Evolutionary conservation across 1,140 invertebrate species (phyloP).

Genomic region (Oncopeltus fasciatus): DNA sequence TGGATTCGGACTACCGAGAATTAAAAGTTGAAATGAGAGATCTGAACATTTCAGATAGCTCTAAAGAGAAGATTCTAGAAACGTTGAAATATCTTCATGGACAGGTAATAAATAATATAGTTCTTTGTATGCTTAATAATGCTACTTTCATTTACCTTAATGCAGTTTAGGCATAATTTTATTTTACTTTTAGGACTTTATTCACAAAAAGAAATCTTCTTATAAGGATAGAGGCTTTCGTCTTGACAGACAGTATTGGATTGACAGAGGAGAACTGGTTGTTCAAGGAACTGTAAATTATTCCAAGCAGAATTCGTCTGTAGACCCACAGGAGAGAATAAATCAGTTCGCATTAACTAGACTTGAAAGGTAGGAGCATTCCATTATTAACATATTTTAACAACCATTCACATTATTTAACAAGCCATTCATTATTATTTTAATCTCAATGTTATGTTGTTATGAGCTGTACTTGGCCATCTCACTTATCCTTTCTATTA

Average conservation of each 20-base stretch:
- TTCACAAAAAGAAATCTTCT: conserved; percentile 30
- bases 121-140: background rate
- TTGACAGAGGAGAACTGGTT: conserved; percentile 52
- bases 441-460: too few species aligned
- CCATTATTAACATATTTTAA: too few species aligned
- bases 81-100: conserved; percentile 55
- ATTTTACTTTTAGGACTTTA: conserved; percentile 33
- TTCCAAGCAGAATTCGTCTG: conserved; percentile 35
- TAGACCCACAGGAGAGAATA: conserved; percentile 40
- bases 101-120: conserved; percentile 21
- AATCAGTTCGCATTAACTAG: conserved; percentile 51
- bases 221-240: conserved; percentile 48
- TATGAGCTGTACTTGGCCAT: too few species aligned
- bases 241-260: conserved; percentile 52
- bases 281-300: conserved; percentile 53
- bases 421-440: too few species aligned
- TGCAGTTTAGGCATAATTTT: conserved; percentile 15
- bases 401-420: too few species aligned
- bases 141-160: too few species aligned
- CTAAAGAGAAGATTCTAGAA: conserved; percentile 50
- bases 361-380: conserved; percentile 50
- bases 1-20: background rate
- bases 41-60: conserved; percentile 43
- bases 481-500: too few species aligned
- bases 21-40: conserved; percentile 57